Base-by-base conservation (phyloP, 92 coral and sea anemone genomes). In the Palythoa heliodiscus region DNA sequence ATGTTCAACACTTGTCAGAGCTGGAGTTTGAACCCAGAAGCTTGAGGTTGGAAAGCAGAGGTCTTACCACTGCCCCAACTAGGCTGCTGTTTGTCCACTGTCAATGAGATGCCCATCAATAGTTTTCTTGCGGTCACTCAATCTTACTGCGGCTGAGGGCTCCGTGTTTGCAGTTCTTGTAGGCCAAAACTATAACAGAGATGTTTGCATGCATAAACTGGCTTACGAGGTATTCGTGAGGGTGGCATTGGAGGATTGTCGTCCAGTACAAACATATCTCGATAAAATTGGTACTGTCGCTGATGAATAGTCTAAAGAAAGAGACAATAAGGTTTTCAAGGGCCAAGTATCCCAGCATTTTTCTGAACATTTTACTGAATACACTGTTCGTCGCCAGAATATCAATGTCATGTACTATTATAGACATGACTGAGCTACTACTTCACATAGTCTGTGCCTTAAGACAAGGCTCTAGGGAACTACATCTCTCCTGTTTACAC, bases 241-340 rank as follows among this genome's bases (percentile, higher is more conserved):
- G 78, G 82, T 71, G 53, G 85, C 74, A 61, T 80, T 61, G 74
- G 77, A 37, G 23, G 85, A 79, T 35, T 72, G 20, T 52, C 43
- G 70, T 52, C 82, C 71, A 70, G 74, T 71, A 23, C 76, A 29
- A 29, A 29, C 35, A 1, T 29, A 1, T 29, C 35, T 29, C 1
- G 35, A 29, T 29, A 1, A 29, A 13, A 61, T 87, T 70, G 89
- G 86, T 79, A 87, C 17, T 50, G 82, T 80, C 53, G 89, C 81
- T 87, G 86, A 87, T 53, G 89, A 87, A 54, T 14, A 70, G 86
- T 47, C 19, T 54, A 87, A 87, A 61, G 89, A 80, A 79, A 87
- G 47, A 50, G 86, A 87, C 80, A 74, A 87, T 68, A 39, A 87
- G 60, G 89, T 87, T 87, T 79, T 53, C 80, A 78, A 87, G 19